phyloP scores from a whole-genome alignment of 2,113 vertebrate genomes.

The Ailurus styani region DNA sequence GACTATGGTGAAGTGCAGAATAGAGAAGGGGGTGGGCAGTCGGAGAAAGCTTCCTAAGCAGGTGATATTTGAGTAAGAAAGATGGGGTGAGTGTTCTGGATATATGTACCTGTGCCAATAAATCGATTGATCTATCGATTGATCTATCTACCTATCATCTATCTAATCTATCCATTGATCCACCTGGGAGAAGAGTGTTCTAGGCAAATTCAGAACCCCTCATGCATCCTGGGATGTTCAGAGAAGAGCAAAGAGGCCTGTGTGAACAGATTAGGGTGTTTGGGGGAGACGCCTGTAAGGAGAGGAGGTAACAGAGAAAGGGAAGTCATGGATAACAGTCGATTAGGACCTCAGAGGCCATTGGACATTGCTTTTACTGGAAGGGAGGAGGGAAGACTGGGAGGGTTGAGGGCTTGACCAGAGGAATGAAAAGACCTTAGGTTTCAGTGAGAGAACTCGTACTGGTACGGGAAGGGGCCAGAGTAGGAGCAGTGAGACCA shows the following conservation, averaged over 20 bases:
- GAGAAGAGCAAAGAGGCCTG: background rate
- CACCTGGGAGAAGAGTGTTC: background rate
- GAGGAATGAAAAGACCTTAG: background rate
- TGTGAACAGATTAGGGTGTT: background rate
- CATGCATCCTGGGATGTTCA: background rate
- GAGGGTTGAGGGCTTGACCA: background rate
- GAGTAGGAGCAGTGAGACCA: background rate
- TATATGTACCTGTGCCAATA: background rate
- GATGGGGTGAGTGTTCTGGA: background rate
- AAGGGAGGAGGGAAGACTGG: background rate
- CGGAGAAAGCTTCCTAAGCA: background rate
- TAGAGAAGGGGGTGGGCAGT: background rate
- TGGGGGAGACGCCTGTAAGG: background rate
- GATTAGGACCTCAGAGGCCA: background rate
- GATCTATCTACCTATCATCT: too few relatives aligned
- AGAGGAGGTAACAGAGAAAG: background rate
- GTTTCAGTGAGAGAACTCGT: background rate
- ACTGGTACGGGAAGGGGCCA: background rate
- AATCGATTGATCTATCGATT: background rate
- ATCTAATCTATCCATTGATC: background rate
- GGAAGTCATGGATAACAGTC: too few relatives aligned
- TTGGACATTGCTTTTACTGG: background rate
- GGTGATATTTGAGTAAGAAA: background rate
- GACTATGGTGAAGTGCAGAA: background rate
- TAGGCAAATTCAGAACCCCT: background rate